Percentiles rank a stretch among this genome's conserved stretches.
These are phyloP conservation scores for Himantopus leucocephalus DNA, from an alignment of 2,113 vertebrate genomes.

Conservation along the genomic window DNA sequence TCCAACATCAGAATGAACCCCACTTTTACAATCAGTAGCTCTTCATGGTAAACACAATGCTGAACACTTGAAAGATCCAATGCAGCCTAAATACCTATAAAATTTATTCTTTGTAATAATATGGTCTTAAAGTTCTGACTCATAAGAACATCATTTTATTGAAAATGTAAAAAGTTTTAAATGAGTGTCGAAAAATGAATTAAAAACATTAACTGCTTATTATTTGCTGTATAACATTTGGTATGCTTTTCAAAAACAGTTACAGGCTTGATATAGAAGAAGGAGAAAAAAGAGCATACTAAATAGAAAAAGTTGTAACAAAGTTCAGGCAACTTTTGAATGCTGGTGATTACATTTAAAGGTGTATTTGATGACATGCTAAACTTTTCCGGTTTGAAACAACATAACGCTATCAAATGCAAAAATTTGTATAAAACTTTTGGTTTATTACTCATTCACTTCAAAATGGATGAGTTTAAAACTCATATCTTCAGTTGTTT, in stretches of 20 bases:
- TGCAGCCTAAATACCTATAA: constrained; percentile 27
- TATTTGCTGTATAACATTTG: constrained; percentile 35
- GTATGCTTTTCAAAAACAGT: constrained; percentile 7
- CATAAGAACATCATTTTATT: constrained; percentile 48
- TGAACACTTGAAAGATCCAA: constrained; percentile 12
- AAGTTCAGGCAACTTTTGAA: constrained; percentile 37
- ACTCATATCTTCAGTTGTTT: neutral
- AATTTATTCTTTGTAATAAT: constrained; percentile 62
- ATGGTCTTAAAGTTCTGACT: constrained; percentile 52
- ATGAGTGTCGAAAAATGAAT: neutral
- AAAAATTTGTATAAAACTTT: neutral
- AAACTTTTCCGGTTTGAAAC: neutral
- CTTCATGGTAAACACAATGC: constrained; percentile 4
- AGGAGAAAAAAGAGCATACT: neutral
- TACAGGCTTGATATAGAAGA: neutral
- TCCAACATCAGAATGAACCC: neutral
- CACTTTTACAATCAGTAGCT: constrained; percentile 12
- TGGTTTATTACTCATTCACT: neutral
- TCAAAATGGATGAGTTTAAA: neutral
- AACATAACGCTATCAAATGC: neutral
- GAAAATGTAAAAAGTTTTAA: constrained; percentile 55
- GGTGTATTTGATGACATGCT: neutral
- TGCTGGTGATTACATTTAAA: neutral
- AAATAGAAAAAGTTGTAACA: constrained; percentile 20
- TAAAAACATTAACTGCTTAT: constrained; percentile 33